Evolutionary conservation across 2,113 vertebrate genomes (phyloP).

Genomic region (Solea senegalensis): DNA sequence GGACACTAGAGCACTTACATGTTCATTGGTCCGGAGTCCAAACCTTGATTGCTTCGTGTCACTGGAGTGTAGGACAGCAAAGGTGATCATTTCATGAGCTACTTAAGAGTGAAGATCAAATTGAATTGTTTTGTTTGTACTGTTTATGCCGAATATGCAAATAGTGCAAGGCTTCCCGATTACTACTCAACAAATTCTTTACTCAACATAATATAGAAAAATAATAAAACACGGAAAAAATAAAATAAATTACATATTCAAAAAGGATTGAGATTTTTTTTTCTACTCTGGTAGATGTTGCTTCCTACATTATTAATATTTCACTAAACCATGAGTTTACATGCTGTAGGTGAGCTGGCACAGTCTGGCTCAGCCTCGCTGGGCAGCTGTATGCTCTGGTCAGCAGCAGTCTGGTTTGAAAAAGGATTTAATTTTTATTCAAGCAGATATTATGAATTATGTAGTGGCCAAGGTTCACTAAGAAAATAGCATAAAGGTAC

Average conservation of each 20-base stretch:
- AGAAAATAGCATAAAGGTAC: conserved; percentile 30
- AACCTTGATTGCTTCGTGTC: conserved; percentile 5
- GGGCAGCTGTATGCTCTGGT: conserved; percentile 20
- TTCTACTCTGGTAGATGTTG: conserved; percentile 28
- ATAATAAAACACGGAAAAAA: too few species aligned
- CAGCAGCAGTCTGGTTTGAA: conserved; percentile 15
- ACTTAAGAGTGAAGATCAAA: too few species aligned
- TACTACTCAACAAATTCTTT: too few species aligned
- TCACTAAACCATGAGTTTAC: background rate
- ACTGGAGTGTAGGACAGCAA: background rate
- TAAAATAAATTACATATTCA: too few species aligned
- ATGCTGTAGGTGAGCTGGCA: conserved; percentile 2
- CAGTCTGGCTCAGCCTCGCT: conserved; percentile 12
- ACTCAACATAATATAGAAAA: too few species aligned
- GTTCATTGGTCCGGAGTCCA: conserved; percentile 1
- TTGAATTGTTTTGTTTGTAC: too few species aligned
- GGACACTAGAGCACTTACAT: background rate
- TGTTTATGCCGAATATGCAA: too few species aligned
- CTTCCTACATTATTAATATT: conserved; percentile 17
- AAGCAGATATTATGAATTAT: conserved; percentile 41
- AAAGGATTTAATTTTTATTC: conserved; percentile 38
- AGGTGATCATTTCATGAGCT: background rate
- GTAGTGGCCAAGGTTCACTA: conserved; percentile 38
- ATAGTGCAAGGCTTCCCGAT: too few species aligned
- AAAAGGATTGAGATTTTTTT: too few species aligned